phyloP scores from a whole-genome alignment of 2,888 invertebrate species.

The Sphaerophoria taeniata region DNA sequence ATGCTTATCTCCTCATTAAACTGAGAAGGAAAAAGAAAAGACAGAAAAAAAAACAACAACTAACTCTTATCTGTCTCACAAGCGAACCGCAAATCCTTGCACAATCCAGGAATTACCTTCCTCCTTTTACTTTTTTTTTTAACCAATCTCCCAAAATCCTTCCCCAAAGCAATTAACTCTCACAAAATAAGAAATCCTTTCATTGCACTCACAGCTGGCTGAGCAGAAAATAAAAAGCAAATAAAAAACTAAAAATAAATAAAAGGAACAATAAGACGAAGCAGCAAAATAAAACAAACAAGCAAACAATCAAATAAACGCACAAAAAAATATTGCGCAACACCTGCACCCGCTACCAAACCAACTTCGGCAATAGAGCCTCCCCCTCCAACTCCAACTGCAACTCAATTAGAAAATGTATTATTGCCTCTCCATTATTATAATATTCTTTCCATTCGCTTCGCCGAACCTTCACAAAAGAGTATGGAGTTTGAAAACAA shows the following conservation, averaged over 20 bases:
- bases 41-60: slow-evolving; percentile 6
- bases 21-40: neutral
- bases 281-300: neutral
- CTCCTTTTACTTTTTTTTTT: neutral
- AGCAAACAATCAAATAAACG: neutral
- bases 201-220: slow-evolving; percentile 28
- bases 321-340: neutral
- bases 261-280: neutral
- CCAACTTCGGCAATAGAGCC: neutral
- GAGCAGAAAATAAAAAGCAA: neutral
- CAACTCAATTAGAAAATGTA: slow-evolving; percentile 36
- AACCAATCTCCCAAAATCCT: slow-evolving; percentile 6
- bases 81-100: slow-evolving; percentile 15
- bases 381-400: slow-evolving; percentile 17
- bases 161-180: slow-evolving; percentile 26
- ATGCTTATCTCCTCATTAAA: neutral
- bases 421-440: slow-evolving; percentile 25
- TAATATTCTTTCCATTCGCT: neutral
- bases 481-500: slow-evolving; percentile 11
- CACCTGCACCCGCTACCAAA: slow-evolving; percentile 2
- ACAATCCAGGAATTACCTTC: neutral
- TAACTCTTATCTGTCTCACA: neutral
- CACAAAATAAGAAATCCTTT: slow-evolving; percentile 12
- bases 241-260: neutral
- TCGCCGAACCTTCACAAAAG: neutral